Evolutionary conservation across 2,797 vertebrate species (phyloP), one percentile per base, ranked within the genome.

Genomic region (Gadopsis bispinosus): DNA sequence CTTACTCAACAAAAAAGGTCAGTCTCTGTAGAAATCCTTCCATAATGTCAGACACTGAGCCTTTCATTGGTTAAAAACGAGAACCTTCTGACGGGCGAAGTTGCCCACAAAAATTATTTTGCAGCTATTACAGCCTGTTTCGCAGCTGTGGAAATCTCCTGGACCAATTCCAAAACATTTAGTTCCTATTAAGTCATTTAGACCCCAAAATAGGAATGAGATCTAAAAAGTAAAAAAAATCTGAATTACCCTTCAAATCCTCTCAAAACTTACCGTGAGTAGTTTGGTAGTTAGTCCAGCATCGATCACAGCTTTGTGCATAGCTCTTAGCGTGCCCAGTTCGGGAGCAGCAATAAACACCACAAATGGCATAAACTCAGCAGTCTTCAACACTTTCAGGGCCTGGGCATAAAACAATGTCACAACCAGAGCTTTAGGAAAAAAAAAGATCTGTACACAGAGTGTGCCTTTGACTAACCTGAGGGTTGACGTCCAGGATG

Each of bases 331-430:
- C 0, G 96, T 99, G 80, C 99, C 98, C 77, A 99, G 87, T 79
- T 98, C 97, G 2, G 98, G 98, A 89, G 98, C 97, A 81, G 98
- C 98, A 76, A 99, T 98, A 73, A 99, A 99, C 60, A 99, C 98
- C 68, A 99, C 98, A 11, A 98, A 99, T 14, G 98, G 98, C 97
- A 99, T 98, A 84, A 99, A 99, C 92, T 99, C 98, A 0, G 98
- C 96, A 8, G 98, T 99, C 93, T 97, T 96, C 89, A 99, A 90
- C 72, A 99, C 93, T 94, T 99, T 99, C 81, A 99, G 94, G 22
- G 98, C 98, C 98, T 99, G 91, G 3, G 69, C 3, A 81, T 20
- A 91, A 89, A 80, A 69, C 3, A 69, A 31, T 0, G 13, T 73
- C 35, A 73, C 54, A 14, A 83, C 12, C 26, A 72, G n/a, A 60